A percentile compares a stretch with the other conserved stretches of the same genome.
Conservation (phyloP, 2,797 vertebrate genomes). For the Psittacula derbiana region DNA sequence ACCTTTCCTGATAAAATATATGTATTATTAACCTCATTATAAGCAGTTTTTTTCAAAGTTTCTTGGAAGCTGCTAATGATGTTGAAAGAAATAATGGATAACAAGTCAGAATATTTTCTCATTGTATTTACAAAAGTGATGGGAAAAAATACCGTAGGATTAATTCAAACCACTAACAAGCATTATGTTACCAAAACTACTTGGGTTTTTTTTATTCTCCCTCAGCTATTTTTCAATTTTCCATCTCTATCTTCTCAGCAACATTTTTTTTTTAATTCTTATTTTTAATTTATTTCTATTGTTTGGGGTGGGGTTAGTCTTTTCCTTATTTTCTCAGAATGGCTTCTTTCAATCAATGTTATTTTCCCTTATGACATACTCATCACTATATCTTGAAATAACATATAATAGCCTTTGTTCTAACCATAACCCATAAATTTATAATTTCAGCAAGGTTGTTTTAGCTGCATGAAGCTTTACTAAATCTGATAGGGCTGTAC, state of each 20-base stretch:
- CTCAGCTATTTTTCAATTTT: background rate
- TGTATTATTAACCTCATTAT: constrained; percentile 15
- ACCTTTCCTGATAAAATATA: constrained; percentile 17
- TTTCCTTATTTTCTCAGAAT: background rate
- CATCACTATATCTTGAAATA: background rate
- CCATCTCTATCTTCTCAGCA: background rate
- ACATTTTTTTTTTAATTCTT: background rate
- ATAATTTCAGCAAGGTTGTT: background rate
- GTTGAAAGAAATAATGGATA: constrained; percentile 6
- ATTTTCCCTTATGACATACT: background rate
- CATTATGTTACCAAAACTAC: background rate
- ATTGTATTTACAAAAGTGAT: background rate
- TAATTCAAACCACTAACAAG: background rate
- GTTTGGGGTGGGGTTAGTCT: fast-evolving
- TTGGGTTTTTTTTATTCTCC: background rate
- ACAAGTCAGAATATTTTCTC: background rate
- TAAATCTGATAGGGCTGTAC: background rate
- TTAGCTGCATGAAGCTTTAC: background rate
- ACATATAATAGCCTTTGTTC: background rate
- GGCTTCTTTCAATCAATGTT: background rate
- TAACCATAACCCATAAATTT: background rate
- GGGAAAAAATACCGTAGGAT: background rate
- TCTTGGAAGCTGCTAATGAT: background rate
- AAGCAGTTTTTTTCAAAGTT: constrained; percentile 7
- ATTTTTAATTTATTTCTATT: background rate